Conservation (phyloP, 1,140 invertebrate species). For the Apolygus lucorum region DNA sequence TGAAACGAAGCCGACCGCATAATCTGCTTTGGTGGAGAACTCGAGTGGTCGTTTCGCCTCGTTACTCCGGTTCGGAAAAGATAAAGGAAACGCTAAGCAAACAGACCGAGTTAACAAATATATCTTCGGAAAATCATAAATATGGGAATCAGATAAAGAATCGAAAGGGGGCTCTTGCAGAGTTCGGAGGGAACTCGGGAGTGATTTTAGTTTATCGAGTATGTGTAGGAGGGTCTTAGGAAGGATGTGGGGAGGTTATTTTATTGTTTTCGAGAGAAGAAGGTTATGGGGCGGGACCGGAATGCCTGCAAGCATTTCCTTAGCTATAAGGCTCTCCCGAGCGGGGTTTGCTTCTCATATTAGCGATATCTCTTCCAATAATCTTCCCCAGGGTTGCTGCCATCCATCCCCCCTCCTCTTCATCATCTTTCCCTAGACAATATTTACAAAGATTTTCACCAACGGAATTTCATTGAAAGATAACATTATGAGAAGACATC, state of each 20-base stretch:
- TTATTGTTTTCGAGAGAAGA: constrained; percentile 17
- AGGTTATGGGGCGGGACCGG: neutral
- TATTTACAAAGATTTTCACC: constrained; percentile 22
- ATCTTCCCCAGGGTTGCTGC: neutral
- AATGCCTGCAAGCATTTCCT: constrained; percentile 9
- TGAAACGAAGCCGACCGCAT: neutral
- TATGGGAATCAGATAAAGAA: constrained; percentile 10
- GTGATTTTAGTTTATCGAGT: neutral
- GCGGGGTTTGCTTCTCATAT: neutral
- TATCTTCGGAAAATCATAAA: neutral
- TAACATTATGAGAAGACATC: constrained; percentile 12
- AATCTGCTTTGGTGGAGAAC: neutral
- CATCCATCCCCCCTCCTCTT: neutral
- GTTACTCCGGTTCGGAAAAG: constrained; percentile 7
- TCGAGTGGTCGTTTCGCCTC: neutral
- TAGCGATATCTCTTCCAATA: constrained; percentile 23
- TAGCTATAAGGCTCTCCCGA: no score
- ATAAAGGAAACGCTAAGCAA: constrained; percentile 2
- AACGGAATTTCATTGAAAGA: constrained; percentile 24
- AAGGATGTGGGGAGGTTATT: neutral
- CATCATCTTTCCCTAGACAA: constrained; percentile 11
- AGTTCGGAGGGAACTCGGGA: neutral
- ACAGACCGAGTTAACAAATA: neutral
- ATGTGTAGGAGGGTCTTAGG: neutral
- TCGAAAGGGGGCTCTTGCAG: neutral